Percentiles rank a stretch among this genome's conserved stretches.
phyloP scores from a whole-genome alignment of 2,797 vertebrate species.

The Lacerta bilineata region DNA sequence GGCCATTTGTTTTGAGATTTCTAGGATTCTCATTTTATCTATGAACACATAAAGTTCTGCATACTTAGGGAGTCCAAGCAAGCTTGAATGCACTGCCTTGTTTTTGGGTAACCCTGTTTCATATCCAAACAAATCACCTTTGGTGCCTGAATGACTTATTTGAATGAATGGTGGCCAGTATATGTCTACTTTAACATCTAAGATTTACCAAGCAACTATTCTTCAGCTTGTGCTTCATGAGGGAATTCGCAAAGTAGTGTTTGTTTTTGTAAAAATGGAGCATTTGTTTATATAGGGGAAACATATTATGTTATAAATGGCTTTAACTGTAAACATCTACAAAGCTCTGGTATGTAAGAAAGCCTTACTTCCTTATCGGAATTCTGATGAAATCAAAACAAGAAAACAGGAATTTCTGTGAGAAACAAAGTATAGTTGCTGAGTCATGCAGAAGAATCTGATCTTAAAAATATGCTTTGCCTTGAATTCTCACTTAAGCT shows the following conservation, averaged over 20 bases:
- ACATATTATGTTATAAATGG: constrained; percentile 56
- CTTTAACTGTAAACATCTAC: constrained; percentile 56
- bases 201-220: constrained; percentile 41
- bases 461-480: constrained; percentile 45
- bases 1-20: too few relatives aligned
- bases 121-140: not conserved
- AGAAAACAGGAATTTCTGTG: constrained; percentile 56
- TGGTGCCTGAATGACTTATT: too few relatives aligned
- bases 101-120: not conserved
- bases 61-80: not conserved
- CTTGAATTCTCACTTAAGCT: constrained; percentile 4
- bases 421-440: constrained; percentile 32
- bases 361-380: constrained; percentile 58
- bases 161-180: not conserved
- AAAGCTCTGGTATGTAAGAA: constrained; percentile 50
- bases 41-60: not conserved
- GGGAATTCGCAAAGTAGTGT: not conserved
- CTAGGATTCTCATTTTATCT: not conserved
- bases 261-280: constrained; percentile 29
- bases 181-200: constrained; percentile 15
- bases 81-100: not conserved
- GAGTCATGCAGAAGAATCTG: constrained; percentile 43
- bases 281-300: constrained; percentile 64
- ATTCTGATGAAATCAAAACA: constrained; percentile 40
- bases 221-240: constrained; percentile 26